Conservation (phyloP, 2,888 invertebrate genomes). For the Dysmachus trigonus region DNA sequence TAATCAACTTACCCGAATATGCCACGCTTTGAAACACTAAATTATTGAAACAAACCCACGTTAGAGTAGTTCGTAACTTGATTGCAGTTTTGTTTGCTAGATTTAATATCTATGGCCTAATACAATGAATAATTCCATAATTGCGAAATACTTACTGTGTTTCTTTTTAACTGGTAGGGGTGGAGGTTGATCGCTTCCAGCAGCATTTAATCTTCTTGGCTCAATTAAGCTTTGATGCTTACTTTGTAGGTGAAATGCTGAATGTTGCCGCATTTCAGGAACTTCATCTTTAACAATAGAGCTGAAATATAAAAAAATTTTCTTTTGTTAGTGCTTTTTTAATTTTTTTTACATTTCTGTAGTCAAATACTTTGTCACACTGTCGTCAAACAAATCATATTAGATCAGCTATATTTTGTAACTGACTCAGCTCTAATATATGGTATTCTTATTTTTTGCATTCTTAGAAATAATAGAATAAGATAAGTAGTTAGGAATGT, state of each 20-base stretch:
- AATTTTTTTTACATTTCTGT: too few relatives aligned
- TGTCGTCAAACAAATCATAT: neutral
- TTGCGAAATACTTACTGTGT: slow-evolving; percentile 81
- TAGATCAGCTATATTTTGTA: neutral
- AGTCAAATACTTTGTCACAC: too few relatives aligned
- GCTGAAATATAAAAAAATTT: neutral
- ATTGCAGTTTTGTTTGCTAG: slow-evolving; percentile 57
- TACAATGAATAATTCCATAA: slow-evolving; percentile 15
- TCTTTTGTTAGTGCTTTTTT: neutral
- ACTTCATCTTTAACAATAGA: slow-evolving; percentile 43
- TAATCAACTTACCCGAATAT: slow-evolving; percentile 84
- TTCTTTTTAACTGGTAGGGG: slow-evolving; percentile 93
- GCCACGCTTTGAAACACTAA: slow-evolving; percentile 96
- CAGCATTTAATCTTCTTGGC: slow-evolving; percentile 49
- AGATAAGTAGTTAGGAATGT: too few relatives aligned
- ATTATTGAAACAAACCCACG: slow-evolving; percentile 63
- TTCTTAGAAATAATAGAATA: too few relatives aligned
- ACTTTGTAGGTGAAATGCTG: slow-evolving; percentile 60
- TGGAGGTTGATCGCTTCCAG: slow-evolving; percentile 75
- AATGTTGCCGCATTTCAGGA: slow-evolving; percentile 47
- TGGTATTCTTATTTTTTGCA: too few relatives aligned
- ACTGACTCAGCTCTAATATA: neutral
- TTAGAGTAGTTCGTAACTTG: slow-evolving; percentile 62
- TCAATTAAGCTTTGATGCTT: slow-evolving; percentile 63
- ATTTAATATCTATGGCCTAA: slow-evolving; percentile 47